Evolutionary conservation across 2,113 vertebrate species (phyloP).

Genomic region (Pseudolaguvia tuberculata): DNA sequence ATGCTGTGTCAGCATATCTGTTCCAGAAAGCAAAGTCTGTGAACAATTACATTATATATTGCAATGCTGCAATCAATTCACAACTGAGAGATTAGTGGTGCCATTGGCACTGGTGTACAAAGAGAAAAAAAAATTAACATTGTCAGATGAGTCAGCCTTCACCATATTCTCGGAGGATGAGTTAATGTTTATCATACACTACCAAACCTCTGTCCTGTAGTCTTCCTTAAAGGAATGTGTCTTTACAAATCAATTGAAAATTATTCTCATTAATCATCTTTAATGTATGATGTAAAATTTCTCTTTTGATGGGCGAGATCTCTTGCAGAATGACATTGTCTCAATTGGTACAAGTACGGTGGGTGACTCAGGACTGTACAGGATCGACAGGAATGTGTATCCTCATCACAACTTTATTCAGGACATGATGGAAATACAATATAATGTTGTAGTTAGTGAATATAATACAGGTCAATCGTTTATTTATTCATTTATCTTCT

Average conservation of each 20-base stretch:
- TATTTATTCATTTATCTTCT: too few species aligned
- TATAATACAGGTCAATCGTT: too few species aligned
- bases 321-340: neutral
- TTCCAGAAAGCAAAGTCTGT: neutral
- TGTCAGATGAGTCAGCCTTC: neutral
- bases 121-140: neutral
- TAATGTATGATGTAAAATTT: neutral
- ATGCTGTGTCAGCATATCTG: neutral
- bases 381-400: neutral
- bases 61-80: neutral
- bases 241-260: neutral
- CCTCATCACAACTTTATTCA: neutral
- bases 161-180: neutral
- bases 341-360: neutral
- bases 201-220: neutral
- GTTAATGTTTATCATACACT: neutral
- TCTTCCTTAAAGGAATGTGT: neutral
- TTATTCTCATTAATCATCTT: neutral
- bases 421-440: neutral
- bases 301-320: neutral
- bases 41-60: neutral
- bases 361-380: neutral
- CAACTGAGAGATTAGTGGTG: neutral
- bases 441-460: neutral
- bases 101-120: neutral